These are phyloP conservation scores for Cinara cedri DNA, from an alignment of 2,888 invertebrate genomes.

Conservation along the genomic window DNA sequence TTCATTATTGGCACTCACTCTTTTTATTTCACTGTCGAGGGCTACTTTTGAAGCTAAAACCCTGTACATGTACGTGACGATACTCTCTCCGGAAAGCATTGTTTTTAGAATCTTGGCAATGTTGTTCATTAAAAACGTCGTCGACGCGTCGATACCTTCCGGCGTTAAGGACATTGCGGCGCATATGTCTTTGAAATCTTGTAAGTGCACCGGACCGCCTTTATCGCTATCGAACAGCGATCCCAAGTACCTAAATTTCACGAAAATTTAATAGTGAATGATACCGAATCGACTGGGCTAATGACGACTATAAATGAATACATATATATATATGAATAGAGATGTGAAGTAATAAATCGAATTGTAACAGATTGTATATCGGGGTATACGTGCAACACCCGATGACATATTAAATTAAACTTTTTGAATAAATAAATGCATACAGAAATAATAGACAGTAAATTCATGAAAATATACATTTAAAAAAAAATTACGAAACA, in stretches of 20 bases:
- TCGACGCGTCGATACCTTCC: conserved; percentile 12
- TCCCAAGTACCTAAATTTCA: background rate
- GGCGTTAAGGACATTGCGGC: conserved; percentile 35
- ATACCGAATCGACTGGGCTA: no score
- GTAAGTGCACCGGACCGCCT: conserved; percentile 18
- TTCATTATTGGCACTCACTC: background rate
- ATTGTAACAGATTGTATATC: no score
- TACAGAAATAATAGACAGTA: no score
- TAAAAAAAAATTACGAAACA: no score
- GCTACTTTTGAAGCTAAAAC: conserved; percentile 33
- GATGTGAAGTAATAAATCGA: no score
- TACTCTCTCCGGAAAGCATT: conserved; percentile 21
- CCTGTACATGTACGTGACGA: conserved; percentile 19
- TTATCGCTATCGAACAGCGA: background rate
- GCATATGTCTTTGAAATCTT: conserved; percentile 38
- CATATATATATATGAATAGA: no score
- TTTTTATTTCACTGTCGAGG: conserved; percentile 40
- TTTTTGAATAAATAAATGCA: no score
- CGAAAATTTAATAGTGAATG: no score
- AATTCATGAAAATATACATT: no score
- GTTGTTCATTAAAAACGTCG: conserved; percentile 16
- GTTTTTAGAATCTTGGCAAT: background rate
- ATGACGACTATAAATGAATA: no score
- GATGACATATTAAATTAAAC: no score
- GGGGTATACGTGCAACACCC: no score